Evolutionary conservation across 23 tunicate genomes (phyloP), one percentile per base, ranked within the genome.

Genomic region (Styela clava): DNA sequence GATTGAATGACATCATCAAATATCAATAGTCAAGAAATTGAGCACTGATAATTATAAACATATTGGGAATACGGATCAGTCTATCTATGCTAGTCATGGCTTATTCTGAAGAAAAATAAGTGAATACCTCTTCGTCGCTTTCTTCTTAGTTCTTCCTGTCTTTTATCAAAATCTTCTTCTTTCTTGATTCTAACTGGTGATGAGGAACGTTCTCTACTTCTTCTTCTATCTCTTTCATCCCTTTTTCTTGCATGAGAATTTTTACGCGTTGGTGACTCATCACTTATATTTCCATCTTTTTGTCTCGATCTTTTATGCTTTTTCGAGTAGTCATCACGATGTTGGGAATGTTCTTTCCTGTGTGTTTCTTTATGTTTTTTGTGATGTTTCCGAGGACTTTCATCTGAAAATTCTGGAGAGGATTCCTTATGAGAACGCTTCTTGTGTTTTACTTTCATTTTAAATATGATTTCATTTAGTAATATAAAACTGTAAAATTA

Each of bases 121-220:
- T n/a, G n/a, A 7, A 21, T 31, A 76, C 81, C 81, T 44, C 26
- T 76, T 76, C 81, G 28, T 44, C 81, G 25, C 31, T 52, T 76
- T n/a, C 65, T 36, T 44, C 81, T 36, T 21, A 76, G 19, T 24
- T 76, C 81, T 29, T 76, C 81, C 65, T 76, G 81, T 44, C 81
- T 76, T 12, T 16, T 18, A 30, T 76, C 81, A 52, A 76, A 76
- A 52, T 76, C 81, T 52, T 76, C 81, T 44, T 76, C 81, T 31
- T 44, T 76, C 31, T 76, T 76, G 2, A 76, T 76, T 1, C 44
- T 52, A 7, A 76, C 24, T 9, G 62, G 35, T 7, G 64, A 56
- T 44, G 64, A 52, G 0, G 71, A 67, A 19, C 77, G 27, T 35
- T 71, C 77, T 21, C 35, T 33, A 16, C 16, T 28, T 34, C 35